Base-by-base conservation (phyloP, 2,888 invertebrate species). In the Automeris io region DNA sequence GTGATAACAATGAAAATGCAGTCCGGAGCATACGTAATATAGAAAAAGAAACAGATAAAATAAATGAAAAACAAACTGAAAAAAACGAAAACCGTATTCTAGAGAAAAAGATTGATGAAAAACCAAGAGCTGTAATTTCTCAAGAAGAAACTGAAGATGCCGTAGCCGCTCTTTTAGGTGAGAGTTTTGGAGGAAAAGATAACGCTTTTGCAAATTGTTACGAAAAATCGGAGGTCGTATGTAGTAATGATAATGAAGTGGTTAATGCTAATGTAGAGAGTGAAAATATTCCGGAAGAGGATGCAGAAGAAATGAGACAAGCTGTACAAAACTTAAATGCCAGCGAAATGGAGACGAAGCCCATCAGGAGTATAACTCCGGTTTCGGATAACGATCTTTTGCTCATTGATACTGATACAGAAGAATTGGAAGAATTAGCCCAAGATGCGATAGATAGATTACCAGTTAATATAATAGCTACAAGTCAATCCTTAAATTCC, bases 111-210 rank as follows among this genome's bases (percentile, higher is more conserved):
- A 47, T 74, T 0, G 93, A 93, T 45, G 94, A 94, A 59, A 95
- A 94, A 61, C 93, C 93, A 0, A 88, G 95, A 33, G 93, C 93
- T 6, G 88, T 93, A 0, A 96, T 96, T 57, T 96, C 95, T 0
- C 96, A 96, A 74, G 96, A 96, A 80, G 96, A 96, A 78, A 96
- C 96, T 0, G 96, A 95, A 73, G 95, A 95, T 70, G 96, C 96
- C 0, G 96, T 96, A 0, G 95, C 95, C 5, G 95, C 96, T 1
- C 78, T 96, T 18, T 76, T 96, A 38, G 95, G 94, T 18, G 95
- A 95, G 72, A 95, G 95, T 51, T 95, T 96, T 61, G 93, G 94
- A 1, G 92, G 90, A 9, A 88, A 85, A 58, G 73, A 70, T 35
- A 85, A 87, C 39, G 65, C 79, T 7, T 91, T 91, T 69, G 80